Base-by-base conservation (phyloP, 2,888 invertebrate genomes). In the Phymatocera aterrima region DNA sequence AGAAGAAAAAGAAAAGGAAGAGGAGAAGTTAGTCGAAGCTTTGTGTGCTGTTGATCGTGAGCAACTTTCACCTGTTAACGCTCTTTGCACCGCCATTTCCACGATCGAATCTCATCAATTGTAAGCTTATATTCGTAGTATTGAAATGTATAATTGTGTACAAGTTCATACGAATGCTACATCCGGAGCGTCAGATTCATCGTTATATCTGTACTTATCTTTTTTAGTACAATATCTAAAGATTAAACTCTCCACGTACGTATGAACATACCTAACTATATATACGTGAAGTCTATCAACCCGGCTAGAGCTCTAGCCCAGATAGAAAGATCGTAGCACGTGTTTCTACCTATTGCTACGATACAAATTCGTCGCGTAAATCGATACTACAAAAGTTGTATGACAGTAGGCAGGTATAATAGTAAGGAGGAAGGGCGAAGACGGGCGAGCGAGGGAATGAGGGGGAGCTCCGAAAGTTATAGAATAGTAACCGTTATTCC, bases 61-160 rank as follows among this genome's bases (percentile, higher is more conserved):
- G 46, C 72, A 72, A 72, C 72, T 72, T 72, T 72, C 72, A 72
- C 72, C 72, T 72, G 72, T 72, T 72, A 72, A 72, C 72, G 72
- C 34, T 72, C 51, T 72, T 72, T 34, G 51, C 72, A 51, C 72
- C 48, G 72, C 72, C 72, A 72, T 72, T 72, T 72, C 51, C 72
- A 72, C 51, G 72, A 72, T 72, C 72, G 51, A 51, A 72, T 12
- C 6, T 34, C 8, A n/a, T 64, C 8, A 21, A 8, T 51, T 51
- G 4, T 51, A 51, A 37, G 37, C 61, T 64, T 37, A 18, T 18
- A n/a, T n/a, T n/a, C n/a, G 18, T 37, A 34, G n/a, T 37, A 34
- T 8, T 18, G 3, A n/a, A 51, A 1, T 18, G 10, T 51, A 18
- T 3, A 51, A n/a, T 51, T 4, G 6, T 51, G 61, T 10, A 51